phyloP scores from a whole-genome alignment of 2,888 invertebrate species.

The Netelia melanura region DNA sequence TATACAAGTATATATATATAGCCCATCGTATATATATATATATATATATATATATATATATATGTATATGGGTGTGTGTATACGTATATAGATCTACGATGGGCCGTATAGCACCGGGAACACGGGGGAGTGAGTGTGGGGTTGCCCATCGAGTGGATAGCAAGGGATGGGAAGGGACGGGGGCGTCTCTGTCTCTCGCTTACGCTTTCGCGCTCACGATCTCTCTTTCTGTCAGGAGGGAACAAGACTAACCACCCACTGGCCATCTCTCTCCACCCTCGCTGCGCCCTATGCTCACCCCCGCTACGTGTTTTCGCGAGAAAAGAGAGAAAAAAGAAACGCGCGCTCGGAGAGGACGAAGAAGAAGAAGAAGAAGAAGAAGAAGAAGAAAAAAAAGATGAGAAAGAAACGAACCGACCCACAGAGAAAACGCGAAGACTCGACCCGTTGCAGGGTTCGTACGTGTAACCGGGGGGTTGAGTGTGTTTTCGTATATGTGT shows the following conservation, averaged over 20 bases:
- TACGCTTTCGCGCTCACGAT: slow-evolving; percentile 21
- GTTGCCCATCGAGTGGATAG: slow-evolving; percentile 65
- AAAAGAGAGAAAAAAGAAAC: slow-evolving; percentile 52
- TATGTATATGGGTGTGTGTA: slow-evolving; percentile 14
- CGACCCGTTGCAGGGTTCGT: slow-evolving; percentile 60
- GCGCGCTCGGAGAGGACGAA: slow-evolving; percentile 13
- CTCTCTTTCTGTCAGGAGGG: slow-evolving; percentile 63
- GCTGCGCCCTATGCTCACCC: slow-evolving; percentile 63
- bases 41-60: slow-evolving; percentile 42
- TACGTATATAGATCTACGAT: slow-evolving; percentile 29
- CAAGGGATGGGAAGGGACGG: slow-evolving; percentile 58
- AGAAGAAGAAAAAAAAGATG: slow-evolving; percentile 46
- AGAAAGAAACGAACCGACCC: slow-evolving; percentile 50
- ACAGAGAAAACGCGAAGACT: slow-evolving; percentile 63
- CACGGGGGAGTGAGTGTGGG: slow-evolving; percentile 41
- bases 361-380: slow-evolving; percentile 49
- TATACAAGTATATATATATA: background rate
- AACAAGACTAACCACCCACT: slow-evolving; percentile 78
- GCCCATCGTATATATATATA: slow-evolving; percentile 13
- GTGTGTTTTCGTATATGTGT: slow-evolving; percentile 7
- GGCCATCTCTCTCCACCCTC: slow-evolving; percentile 75
- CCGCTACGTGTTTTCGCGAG: slow-evolving; percentile 70
- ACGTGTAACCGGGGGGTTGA: background rate
- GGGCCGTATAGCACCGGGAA: slow-evolving; percentile 60
- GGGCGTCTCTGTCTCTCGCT: slow-evolving; percentile 13